Evolutionary conservation across 64 coral and sea anemone species (phyloP).

Genomic region (Dendrophyllia cribrosa): DNA sequence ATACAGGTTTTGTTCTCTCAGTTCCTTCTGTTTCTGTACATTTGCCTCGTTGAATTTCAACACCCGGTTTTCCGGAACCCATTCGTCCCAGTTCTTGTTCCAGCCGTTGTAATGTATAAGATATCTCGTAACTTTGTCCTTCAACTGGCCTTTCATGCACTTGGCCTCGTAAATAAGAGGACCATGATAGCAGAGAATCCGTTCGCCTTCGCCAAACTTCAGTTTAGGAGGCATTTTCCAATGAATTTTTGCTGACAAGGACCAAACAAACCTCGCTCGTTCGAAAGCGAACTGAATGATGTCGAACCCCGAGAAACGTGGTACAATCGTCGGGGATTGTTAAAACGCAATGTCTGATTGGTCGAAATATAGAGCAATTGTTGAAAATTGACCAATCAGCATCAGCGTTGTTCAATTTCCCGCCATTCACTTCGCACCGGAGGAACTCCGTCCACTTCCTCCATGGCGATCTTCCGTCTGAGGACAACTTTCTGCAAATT

Average conservation of each 20-base stretch:
- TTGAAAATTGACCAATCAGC: conserved; percentile 36
- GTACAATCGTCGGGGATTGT: conserved; percentile 25
- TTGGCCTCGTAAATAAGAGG: conserved; percentile 99
- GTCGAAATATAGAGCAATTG: background rate
- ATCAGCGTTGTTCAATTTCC: background rate
- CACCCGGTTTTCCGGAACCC: conserved; percentile 98
- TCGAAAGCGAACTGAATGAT: conserved; percentile 38
- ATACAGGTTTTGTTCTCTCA: conserved; percentile 97
- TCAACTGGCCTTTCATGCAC: conserved; percentile 95
- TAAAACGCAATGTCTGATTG: conserved; percentile 40
- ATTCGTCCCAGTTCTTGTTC: conserved; percentile 99
- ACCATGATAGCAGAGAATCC: conserved; percentile 97
- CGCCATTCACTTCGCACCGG: conserved; percentile 44
- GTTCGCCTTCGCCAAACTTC: conserved; percentile 99
- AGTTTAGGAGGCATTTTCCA: conserved; percentile 91
- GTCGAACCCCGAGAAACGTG: conserved; percentile 56
- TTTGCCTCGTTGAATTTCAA: conserved; percentile 97
- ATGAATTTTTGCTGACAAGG: conserved; percentile 64
- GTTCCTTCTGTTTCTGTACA: conserved; percentile 94
- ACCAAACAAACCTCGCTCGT: background rate
- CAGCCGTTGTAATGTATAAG: conserved; percentile 99
- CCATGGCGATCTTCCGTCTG: background rate
- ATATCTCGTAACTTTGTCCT: conserved; percentile 98
- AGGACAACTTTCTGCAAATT: background rate
- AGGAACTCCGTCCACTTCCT: background rate